Percentiles rank a stretch among this genome's conserved stretches.
Conservation (phyloP, 2,888 invertebrate genomes). For the Drosophila atroscutellata region DNA sequence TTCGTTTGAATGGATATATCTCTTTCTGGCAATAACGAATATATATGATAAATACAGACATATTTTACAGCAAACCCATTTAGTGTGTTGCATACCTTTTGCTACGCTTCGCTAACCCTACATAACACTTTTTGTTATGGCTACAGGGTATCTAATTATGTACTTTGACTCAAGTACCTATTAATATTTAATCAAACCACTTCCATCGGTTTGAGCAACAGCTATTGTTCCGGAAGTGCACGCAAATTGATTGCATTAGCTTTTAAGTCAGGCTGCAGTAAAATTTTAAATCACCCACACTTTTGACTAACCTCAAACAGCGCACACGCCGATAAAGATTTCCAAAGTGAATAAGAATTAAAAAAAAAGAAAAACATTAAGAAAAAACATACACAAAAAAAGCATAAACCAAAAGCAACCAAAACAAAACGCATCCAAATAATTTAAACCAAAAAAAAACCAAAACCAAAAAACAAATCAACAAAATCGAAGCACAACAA, state of each 20-base stretch:
- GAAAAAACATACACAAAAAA: conserved; percentile 1
- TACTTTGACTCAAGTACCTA: conserved; percentile 43
- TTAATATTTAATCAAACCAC: not conserved
- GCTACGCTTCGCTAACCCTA: accelerated
- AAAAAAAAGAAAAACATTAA: not conserved
- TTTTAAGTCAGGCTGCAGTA: conserved; percentile 16
- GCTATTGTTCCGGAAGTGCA: conserved; percentile 20
- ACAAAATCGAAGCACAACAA: conserved; percentile 11
- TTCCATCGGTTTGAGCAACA: not conserved
- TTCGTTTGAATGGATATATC: not conserved
- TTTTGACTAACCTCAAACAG: conserved; percentile 1
- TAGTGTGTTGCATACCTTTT: not conserved
- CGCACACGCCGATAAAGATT: conserved; percentile 29
- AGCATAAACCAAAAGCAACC: conserved; percentile 47
- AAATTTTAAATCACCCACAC: not conserved
- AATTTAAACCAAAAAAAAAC: conserved; percentile 71
- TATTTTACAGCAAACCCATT: not conserved
- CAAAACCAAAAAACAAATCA: conserved; percentile 45
- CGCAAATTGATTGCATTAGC: conserved; percentile 38
- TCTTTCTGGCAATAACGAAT: not conserved
- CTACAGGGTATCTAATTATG: conserved; percentile 3
- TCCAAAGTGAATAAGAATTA: conserved; percentile 43
- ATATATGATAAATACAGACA: not conserved
- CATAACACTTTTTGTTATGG: not conserved
- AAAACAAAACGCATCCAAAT: conserved; percentile 54